Base-by-base conservation (phyloP, 2,797 vertebrate genomes). In the Potorous gilbertii region DNA sequence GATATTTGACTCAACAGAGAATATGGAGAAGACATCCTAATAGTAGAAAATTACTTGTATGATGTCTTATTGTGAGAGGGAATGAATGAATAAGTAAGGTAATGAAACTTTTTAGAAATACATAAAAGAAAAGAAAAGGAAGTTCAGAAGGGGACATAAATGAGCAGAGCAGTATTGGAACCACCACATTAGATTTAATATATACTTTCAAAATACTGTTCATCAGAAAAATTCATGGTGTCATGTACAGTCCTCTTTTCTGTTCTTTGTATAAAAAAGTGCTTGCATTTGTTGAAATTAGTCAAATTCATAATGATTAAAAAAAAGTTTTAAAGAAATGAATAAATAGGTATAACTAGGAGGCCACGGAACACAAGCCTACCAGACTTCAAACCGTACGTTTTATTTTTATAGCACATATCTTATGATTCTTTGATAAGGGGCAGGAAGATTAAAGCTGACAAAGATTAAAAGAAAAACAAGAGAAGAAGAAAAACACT, bases 381-480 rank as follows among this genome's bases (percentile, higher is more conserved):
- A 40, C 40, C 90, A 90, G 74, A 90, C 56, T 93, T 27, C 54
- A 74, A 12, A 24, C 90, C 91, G 94, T 74, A 6, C 91, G 29
- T 11, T 91, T 94, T 34, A 66, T 92, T 87, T 91, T 94, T 92
- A 81, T 34, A 56, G 0, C 92, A 55, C 92, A 50, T 92, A 54
- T 57, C 62, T 92, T 90, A 55, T 52, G 28, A 46, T 34, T 29
- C 89, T 97, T 91, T 92, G 94, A 74, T 74, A 93, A 81, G 13
- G 50, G 34, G 66, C 2, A 56, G n/a, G 24, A 87, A 62, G 94
- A 95, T 95, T 90, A 16, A 56, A 91, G 95, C 91, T 93, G 57
- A 90, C n/a, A 21, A 95, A 92, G 28, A 50, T n/a, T 93, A 28
- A 93, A 94, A 97, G 52, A 57, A 90, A 93, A 90, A n/a, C 66